Evolutionary conservation across 2,113 vertebrate genomes (phyloP), one percentile per base, ranked within the genome.

Genomic region (Struthidea cinerea): DNA sequence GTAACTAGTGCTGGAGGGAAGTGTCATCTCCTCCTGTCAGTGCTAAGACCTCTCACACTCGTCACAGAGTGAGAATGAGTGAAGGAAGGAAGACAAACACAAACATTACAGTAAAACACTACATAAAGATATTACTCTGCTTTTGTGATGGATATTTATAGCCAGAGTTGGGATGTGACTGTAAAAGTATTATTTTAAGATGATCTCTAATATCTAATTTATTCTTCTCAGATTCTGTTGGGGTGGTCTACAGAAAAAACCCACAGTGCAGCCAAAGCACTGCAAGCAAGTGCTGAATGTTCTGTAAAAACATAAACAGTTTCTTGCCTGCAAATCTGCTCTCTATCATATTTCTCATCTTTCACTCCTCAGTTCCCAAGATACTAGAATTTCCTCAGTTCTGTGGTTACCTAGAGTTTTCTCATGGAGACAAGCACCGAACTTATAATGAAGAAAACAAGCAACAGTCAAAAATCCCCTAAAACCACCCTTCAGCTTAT

Each of bases 281-380:
- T 92, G 79, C 82, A 94, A 81, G 74, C 93, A 77, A 94, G n/a
- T 27, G 53, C 83, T 73, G 57, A 87, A 80, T 24, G 23, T 90
- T 89, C 74, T 89, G 39, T 84, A 84, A 89, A 94, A 94, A 86
- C 68, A 86, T 86, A 86, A 94, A 88, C 87, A 94, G 52, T 42
- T 83, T 77, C 86, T 88, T 90, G 63, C 83, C 57, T 57, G 50
- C 26, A 90, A 80, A 88, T 69, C 85, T 95, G 55, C 23, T 87
- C 75, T 90, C 63, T 55, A 37, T 88, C 59, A n/a, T 59, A 44
- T 64, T 86, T 88, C 92, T 90, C 70, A 86, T 93, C 59, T 95
- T 94, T 69, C 85, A 57, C 42, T 82, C 24, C 49, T 77, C 67
- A 20, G 79, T 74, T 92, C 94, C 68, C 68, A 88, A 83, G 94